Conservation (phyloP, 2,797 vertebrate genomes). For the Thunnus albacares region DNA sequence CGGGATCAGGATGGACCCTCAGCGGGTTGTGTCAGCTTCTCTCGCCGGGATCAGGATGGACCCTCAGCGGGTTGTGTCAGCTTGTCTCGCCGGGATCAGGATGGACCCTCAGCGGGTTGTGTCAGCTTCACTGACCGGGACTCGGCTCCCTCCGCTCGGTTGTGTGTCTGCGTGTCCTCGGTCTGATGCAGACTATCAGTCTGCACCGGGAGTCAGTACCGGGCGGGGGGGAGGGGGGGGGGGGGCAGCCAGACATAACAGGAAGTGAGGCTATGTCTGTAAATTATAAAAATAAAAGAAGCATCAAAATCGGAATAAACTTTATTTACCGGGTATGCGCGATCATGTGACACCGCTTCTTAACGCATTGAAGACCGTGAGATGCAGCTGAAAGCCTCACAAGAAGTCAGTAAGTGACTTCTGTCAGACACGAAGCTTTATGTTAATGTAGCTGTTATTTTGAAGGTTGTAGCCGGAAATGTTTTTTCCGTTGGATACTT, state of each 20-base stretch:
- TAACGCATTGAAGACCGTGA: too few relatives aligned
- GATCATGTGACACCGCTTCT: too few relatives aligned
- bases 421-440: not conserved
- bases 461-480: conserved; percentile 14
- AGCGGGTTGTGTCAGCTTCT: too few relatives aligned
- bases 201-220: conserved; percentile 9
- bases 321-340: not conserved
- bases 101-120: not conserved
- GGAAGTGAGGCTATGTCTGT: conserved; percentile 60
- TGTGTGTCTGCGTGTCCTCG: not conserved
- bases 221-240: conserved; percentile 10
- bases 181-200: conserved; percentile 6
- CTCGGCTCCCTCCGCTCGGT: conserved; percentile 36
- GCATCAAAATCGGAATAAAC: not conserved
- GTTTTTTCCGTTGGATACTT: not conserved
- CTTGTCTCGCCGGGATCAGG: too few relatives aligned
- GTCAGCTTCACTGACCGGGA: conserved; percentile 49
- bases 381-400: too few relatives aligned
- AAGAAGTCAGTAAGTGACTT: too few relatives aligned
- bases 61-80: too few relatives aligned
- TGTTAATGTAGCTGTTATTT: conserved; percentile 30
- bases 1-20: not conserved
- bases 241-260: conserved; percentile 71
- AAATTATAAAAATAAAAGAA: conserved; percentile 54
- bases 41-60: too few relatives aligned